These are phyloP conservation scores for Ptychadena robeensis DNA, from an alignment of 2,797 vertebrate genomes.

Conservation along the genomic window DNA sequence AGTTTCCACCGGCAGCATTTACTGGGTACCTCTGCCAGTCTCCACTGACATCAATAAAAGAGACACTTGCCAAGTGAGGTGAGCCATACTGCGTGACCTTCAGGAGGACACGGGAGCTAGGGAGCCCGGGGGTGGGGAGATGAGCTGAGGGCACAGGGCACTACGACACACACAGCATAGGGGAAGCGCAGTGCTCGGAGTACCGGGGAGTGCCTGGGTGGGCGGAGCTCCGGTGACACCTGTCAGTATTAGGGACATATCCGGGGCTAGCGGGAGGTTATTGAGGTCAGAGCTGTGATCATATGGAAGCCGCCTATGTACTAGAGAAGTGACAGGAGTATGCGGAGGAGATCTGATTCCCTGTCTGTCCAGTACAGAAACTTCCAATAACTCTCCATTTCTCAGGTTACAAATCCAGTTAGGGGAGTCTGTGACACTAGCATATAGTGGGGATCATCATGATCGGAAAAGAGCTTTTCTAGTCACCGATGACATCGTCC, in stretches of 20 bases:
- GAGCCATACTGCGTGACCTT: conserved; percentile 31
- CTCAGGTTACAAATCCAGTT: too few species aligned
- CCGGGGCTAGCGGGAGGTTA: conserved; percentile 43
- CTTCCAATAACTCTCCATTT: too few species aligned
- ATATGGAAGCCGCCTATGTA: too few species aligned
- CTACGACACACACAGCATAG: neutral
- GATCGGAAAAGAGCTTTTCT: too few species aligned
- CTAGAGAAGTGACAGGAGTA: too few species aligned
- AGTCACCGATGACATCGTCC: too few species aligned
- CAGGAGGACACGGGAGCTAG: conserved; percentile 14
- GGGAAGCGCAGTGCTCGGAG: neutral
- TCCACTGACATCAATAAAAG: neutral
- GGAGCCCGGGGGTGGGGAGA: neutral
- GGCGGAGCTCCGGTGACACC: conserved; percentile 55
- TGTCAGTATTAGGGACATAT: conserved; percentile 38
- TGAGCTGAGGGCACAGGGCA: neutral
- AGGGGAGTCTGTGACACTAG: too few species aligned
- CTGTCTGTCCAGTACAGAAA: too few species aligned
- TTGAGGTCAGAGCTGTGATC: conserved; percentile 31
- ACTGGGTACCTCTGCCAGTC: neutral
- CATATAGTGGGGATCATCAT: too few species aligned
- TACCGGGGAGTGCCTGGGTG: conserved; percentile 31
- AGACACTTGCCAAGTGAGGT: neutral
- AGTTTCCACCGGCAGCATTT: neutral
- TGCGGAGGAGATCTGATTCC: too few species aligned